Percentiles rank a stretch among this genome's conserved stretches.
phyloP scores from a whole-genome alignment of 2,113 vertebrate genomes.

The Turdus rufiventris region DNA sequence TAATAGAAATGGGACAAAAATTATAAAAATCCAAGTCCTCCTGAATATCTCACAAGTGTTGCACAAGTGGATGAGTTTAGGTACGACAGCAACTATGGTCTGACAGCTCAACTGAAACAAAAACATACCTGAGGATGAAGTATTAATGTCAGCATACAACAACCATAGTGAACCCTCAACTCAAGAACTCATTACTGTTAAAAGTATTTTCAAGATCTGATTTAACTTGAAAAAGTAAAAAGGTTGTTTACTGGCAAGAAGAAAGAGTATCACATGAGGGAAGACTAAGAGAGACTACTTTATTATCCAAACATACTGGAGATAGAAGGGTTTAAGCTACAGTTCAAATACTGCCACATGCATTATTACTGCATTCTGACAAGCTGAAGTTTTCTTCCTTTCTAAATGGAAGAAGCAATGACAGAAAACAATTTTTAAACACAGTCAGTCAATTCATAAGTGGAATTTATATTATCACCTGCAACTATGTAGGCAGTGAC shows the following conservation, averaged over 20 bases:
- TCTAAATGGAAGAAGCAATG: background rate
- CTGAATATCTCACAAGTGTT: background rate
- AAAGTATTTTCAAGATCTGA: background rate
- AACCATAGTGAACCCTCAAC: background rate
- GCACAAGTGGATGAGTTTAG: background rate
- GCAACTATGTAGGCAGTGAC: accelerated
- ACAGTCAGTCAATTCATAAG: background rate
- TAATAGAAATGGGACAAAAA: background rate
- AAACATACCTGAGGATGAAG: background rate
- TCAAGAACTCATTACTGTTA: background rate
- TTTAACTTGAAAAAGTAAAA: background rate
- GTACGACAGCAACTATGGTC: background rate
- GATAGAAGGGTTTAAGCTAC: background rate
- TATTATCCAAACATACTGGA: background rate
- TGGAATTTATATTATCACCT: background rate
- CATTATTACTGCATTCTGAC: background rate
- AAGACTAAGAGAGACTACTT: background rate
- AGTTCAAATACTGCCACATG: background rate
- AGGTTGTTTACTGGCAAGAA: background rate
- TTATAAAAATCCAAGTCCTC: background rate
- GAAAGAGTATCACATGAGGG: background rate
- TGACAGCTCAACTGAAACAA: background rate
- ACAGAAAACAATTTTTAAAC: background rate
- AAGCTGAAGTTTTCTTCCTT: background rate
- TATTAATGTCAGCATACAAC: background rate